phyloP scores from a whole-genome alignment of 2,797 vertebrate species.

The Morus bassanus region DNA sequence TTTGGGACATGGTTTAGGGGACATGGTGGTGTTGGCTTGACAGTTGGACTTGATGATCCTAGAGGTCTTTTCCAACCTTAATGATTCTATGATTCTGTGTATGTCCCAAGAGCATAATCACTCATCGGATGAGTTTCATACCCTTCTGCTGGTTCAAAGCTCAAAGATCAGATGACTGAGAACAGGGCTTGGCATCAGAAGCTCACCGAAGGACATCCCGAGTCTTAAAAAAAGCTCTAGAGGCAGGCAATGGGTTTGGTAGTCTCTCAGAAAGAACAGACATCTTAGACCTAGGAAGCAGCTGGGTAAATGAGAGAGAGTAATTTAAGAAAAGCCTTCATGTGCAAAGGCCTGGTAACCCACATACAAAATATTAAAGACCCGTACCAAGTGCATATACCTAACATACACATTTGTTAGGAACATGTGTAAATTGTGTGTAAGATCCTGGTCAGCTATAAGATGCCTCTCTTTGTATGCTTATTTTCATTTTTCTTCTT shows the following conservation, averaged over 20 bases:
- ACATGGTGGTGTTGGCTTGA: too few species aligned
- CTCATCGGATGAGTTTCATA: neutral
- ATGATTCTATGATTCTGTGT: too few species aligned
- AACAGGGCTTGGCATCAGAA: neutral
- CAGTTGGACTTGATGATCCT: too few species aligned
- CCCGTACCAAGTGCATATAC: neutral
- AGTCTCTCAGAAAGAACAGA: neutral
- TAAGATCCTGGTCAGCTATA: neutral
- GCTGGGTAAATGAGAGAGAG: neutral
- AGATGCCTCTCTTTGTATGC: neutral
- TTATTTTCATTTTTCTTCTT: neutral
- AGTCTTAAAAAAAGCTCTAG: neutral
- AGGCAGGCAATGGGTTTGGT: neutral
- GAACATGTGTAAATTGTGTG: rapidly evolving
- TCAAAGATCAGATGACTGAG: neutral
- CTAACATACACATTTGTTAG: neutral
- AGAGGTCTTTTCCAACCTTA: too few species aligned
- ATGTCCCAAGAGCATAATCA: too few species aligned
- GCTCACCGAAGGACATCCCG: rapidly evolving
- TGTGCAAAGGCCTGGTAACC: neutral
- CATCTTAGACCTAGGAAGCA: neutral
- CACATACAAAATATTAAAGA: neutral
- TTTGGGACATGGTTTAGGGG: too few species aligned
- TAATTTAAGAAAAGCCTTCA: neutral
- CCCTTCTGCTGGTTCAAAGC: neutral